Percentiles rank a stretch among this genome's conserved stretches.
Conservation (phyloP, 2,113 vertebrate species). For the Urocynchramus pylzowi region DNA sequence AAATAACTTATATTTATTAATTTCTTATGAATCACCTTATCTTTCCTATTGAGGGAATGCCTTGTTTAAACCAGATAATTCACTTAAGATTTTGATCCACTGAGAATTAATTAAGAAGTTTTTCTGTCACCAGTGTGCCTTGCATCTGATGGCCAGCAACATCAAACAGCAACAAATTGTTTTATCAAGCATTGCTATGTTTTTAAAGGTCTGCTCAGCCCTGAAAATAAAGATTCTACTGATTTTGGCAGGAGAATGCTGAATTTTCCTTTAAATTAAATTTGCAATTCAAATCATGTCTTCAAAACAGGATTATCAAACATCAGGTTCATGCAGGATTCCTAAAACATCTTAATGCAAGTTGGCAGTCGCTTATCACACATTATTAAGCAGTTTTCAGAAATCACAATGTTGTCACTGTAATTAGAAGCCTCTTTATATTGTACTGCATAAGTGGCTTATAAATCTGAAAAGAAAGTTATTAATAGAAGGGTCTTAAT, state of each 20-base stretch:
- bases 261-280: background rate
- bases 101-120: too few species aligned
- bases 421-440: constrained; percentile 45
- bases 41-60: background rate
- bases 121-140: background rate
- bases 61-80: background rate
- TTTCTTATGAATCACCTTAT: background rate
- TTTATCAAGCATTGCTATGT: background rate
- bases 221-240: background rate
- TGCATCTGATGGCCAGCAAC: background rate
- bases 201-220: background rate
- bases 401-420: constrained; percentile 40
- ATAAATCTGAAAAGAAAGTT: constrained; percentile 40
- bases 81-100: background rate
- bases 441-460: constrained; percentile 22
- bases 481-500: constrained; percentile 42
- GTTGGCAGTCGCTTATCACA: constrained; percentile 10
- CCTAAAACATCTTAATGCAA: constrained; percentile 35
- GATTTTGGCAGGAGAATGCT: background rate
- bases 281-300: constrained; percentile 32
- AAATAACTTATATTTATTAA: background rate
- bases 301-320: constrained; percentile 48
- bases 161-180: background rate
- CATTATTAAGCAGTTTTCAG: constrained; percentile 36
- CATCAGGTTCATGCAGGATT: constrained; percentile 7